Conservation (phyloP, 1,140 invertebrate species). For the Drosophila kepulauana region DNA sequence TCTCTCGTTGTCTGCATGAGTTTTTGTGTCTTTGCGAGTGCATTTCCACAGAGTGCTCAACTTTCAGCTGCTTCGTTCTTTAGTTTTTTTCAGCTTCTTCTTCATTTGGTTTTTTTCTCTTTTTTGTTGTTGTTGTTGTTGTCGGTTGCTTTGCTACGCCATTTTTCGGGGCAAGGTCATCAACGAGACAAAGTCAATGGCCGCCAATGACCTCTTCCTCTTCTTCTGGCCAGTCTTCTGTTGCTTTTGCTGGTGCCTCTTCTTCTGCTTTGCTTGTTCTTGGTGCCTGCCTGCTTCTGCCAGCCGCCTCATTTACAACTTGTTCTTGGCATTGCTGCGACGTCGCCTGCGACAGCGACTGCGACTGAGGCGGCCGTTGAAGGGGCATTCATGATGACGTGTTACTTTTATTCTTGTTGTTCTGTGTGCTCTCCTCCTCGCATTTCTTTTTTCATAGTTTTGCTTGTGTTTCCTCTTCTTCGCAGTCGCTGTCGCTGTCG, state of each 20-base stretch:
- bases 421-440: constrained; percentile 26
- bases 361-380: constrained; percentile 2
- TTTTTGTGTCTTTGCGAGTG: constrained; percentile 48
- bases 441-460: constrained; percentile 53
- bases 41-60: constrained; percentile 47
- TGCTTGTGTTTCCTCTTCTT: constrained; percentile 69
- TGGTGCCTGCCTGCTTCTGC: constrained; percentile 30
- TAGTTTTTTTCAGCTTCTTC: constrained; percentile 22
- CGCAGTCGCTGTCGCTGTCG: constrained; percentile 41
- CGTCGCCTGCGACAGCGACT: not conserved
- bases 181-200: constrained; percentile 84
- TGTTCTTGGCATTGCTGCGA: constrained; percentile 73
- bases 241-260: constrained; percentile 24
- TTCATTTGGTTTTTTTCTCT: constrained; percentile 16
- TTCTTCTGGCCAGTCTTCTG: constrained; percentile 56
- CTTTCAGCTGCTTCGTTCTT: constrained; percentile 46
- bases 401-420: constrained; percentile 68
- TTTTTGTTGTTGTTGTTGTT: constrained; percentile 22
- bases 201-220: constrained; percentile 84
- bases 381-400: constrained; percentile 74
- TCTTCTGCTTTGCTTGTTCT: constrained; percentile 42
- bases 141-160: constrained; percentile 62
- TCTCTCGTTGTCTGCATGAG: constrained; percentile 9
- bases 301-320: constrained; percentile 77
- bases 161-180: constrained; percentile 85